Conservation (phyloP, 2,888 invertebrate genomes). For the Archips xylosteana region DNA sequence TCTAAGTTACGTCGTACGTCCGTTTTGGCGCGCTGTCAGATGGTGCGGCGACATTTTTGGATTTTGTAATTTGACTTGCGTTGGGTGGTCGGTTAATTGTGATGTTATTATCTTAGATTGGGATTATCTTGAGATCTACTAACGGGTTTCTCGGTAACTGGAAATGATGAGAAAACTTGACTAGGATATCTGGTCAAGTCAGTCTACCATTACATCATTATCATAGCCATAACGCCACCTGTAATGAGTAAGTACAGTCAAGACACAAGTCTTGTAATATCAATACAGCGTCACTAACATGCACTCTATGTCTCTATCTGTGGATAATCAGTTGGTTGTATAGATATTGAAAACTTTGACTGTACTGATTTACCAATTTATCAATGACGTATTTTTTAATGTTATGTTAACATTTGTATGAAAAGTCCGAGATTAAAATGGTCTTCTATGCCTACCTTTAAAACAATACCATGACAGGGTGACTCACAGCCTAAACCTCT, state of each 20-base stretch:
- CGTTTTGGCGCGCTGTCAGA: conserved; percentile 76
- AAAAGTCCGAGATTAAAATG: too few species aligned
- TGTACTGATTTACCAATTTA: too few species aligned
- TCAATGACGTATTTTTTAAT: too few species aligned
- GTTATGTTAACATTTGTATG: too few species aligned
- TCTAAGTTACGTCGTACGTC: conserved; percentile 80
- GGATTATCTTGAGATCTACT: conserved; percentile 3
- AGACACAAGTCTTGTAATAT: too few species aligned
- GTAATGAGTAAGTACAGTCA: neutral
- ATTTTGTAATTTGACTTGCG: conserved; percentile 56
- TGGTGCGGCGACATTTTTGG: conserved; percentile 70
- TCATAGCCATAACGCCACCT: neutral
- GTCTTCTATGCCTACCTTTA: too few species aligned
- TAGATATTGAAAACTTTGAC: too few species aligned
- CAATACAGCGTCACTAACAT: too few species aligned
- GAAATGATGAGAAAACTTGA: conserved; percentile 8
- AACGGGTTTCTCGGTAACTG: conserved; percentile 27
- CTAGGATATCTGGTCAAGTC: neutral
- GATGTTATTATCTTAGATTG: conserved; percentile 25
- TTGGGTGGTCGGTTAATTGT: conserved; percentile 60
- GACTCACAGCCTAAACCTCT: too few species aligned
- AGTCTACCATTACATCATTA: neutral
- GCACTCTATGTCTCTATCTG: too few species aligned
- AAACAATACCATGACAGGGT: too few species aligned
- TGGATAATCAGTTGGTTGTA: neutral